Evolutionary conservation across 1,140 invertebrate genomes (phyloP), one percentile per base, ranked within the genome.

Genomic region (Brachionus rubens): DNA sequence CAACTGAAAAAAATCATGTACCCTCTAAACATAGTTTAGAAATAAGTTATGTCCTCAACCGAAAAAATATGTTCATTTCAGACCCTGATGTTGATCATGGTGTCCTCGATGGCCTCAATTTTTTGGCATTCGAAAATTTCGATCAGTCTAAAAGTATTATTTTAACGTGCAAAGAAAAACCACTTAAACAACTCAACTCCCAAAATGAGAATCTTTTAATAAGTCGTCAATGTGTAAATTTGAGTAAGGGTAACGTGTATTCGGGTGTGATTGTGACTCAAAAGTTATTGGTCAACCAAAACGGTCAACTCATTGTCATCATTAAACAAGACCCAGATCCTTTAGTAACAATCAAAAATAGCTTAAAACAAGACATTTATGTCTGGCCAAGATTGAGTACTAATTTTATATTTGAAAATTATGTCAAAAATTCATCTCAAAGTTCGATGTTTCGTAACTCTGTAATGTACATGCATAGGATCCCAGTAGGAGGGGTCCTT

Each of bases 331-430:
- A 72, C n/a, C 16, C 4, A 16, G 30, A 40, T 14, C 43, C 30
- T 28, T 24, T 72, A 21, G 68, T 54, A 6, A 50, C 21, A 6
- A 12, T 72, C 2, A 12, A 26, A 5, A 72, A 72, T 54, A 33
- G n/a, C 4, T 40, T 72, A 4, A 24, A 72, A 3, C 16, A 6
- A 10, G 47, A n/a, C n/a, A 21, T 72, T n/a, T 72, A 40, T 28
- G 68, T 72, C 0, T 72, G 68, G 68, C 68, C 68, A 40, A 21
- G 68, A 33, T 33, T 72, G 28, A 72, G 68, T 36, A 72, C 46
- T 24, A 72, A 72, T 48, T 72, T 72, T 72, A 40, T 72, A 19
- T 24, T 52, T 10, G 68, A 72, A 40, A 48, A 72, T 19, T 72
- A 72, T 41, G 16, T 72, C 19, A 65, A 65, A 65, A 65, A 65